A percentile compares a stretch with the other conserved stretches of the same genome.
Conservation (phyloP, 2,797 vertebrate species). For the Clarias laeviceps region DNA sequence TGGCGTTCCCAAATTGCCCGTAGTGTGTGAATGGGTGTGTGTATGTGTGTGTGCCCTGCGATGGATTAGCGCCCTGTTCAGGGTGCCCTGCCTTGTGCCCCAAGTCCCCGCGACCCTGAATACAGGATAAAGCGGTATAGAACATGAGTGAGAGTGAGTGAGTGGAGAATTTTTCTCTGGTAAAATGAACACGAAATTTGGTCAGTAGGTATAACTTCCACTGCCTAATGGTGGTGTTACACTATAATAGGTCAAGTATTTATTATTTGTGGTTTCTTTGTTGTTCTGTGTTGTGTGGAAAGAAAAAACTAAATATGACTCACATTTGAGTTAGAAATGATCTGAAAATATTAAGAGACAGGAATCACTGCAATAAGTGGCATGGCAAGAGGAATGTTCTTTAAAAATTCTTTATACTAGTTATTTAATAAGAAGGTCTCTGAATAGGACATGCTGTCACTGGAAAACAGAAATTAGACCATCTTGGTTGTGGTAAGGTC, state of each 20-base stretch:
- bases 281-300: not conserved
- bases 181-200: not conserved
- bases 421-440: constrained; percentile 15
- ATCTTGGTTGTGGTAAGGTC: constrained; percentile 1
- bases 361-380: not conserved
- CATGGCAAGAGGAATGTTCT: not conserved
- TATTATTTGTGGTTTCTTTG: not conserved
- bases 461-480: constrained; percentile 35
- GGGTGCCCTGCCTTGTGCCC: too few relatives aligned
- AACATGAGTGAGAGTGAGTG: too few relatives aligned
- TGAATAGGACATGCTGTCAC: constrained; percentile 1
- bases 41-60: too few relatives aligned
- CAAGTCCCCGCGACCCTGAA: too few relatives aligned
- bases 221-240: not conserved
- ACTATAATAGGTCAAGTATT: not conserved
- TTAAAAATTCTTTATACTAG: constrained; percentile 17
- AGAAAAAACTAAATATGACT: not conserved
- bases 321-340: not conserved
- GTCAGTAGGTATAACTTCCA: too few relatives aligned
- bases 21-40: too few relatives aligned
- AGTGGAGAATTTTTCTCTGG: not conserved
- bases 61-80: too few relatives aligned
- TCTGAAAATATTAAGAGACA: not conserved
- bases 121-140: too few relatives aligned
- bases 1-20: too few relatives aligned